A percentile compares a stretch with the other conserved stretches of the same genome.
These are phyloP conservation scores for Atta texana DNA, from an alignment of 1,140 invertebrate genomes.

Conservation along the genomic window DNA sequence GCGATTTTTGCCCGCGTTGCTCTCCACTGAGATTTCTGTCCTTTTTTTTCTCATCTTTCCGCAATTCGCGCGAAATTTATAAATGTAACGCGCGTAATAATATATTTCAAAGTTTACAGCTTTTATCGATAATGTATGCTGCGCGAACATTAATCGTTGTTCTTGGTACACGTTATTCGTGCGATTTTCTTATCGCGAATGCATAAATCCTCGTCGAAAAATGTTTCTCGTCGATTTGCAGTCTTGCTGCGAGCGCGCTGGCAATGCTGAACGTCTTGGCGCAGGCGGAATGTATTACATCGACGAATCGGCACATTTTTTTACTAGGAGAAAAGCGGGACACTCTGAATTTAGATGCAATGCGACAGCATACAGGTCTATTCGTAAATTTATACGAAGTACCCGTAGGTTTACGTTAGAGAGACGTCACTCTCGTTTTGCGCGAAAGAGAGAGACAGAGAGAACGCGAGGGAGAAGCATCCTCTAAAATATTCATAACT, in stretches of 20 bases:
- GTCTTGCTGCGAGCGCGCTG: slow-evolving; percentile 7
- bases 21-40: neutral
- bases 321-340: slow-evolving; percentile 28
- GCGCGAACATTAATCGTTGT: slow-evolving; percentile 18
- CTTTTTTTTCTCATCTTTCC: neutral
- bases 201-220: slow-evolving; percentile 48
- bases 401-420: slow-evolving; percentile 17
- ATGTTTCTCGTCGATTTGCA: slow-evolving; percentile 30
- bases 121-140: slow-evolving; percentile 10
- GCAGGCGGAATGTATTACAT: slow-evolving; percentile 26
- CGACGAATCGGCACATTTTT: slow-evolving; percentile 39
- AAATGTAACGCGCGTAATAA: neutral
- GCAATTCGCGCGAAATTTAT: slow-evolving; percentile 1
- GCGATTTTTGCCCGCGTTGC: slow-evolving; percentile 5
- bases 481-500: slow-evolving; percentile 78
- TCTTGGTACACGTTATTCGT: neutral
- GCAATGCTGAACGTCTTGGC: slow-evolving; percentile 18
- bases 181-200: slow-evolving; percentile 32
- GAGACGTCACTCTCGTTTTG: neutral
- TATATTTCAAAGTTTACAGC: slow-evolving; percentile 1
- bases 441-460: neutral
- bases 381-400: slow-evolving; percentile 60
- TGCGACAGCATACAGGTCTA: slow-evolving; percentile 20
- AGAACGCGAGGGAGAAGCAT: neutral
- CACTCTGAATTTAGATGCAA: slow-evolving; percentile 52